Conservation (phyloP, 2,797 vertebrate species). For the Moxostoma hubbsi region DNA sequence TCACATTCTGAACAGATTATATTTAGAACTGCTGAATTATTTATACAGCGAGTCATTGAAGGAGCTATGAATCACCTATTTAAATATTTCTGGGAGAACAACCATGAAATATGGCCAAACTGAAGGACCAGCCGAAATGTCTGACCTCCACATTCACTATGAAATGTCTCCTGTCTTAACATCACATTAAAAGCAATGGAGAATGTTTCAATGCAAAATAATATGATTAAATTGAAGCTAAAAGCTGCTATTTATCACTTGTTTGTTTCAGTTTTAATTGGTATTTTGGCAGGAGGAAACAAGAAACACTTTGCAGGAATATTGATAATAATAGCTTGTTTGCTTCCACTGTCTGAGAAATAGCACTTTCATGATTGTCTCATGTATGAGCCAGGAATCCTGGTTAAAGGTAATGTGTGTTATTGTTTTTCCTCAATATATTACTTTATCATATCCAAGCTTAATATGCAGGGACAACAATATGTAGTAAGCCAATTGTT, state of each 20-base stretch:
- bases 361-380: no score
- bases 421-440: no score
- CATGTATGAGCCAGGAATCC: no score
- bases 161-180: slow-evolving; percentile 8
- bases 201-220: slow-evolving; percentile 20
- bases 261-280: slow-evolving; percentile 20
- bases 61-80: slow-evolving; percentile 47
- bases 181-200: slow-evolving; percentile 10
- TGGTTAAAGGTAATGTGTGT: no score
- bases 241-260: slow-evolving; percentile 16
- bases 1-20: slow-evolving; percentile 34
- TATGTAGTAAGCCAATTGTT: no score
- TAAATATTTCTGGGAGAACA: slow-evolving; percentile 36
- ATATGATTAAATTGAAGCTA: neutral
- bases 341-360: no score
- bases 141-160: slow-evolving; percentile 20
- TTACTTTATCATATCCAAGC: no score
- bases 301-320: no score
- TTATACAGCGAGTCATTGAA: slow-evolving; percentile 34
- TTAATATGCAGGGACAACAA: no score
- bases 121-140: slow-evolving; percentile 9
- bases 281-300: neutral
- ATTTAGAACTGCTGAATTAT: slow-evolving; percentile 40
- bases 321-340: no score
- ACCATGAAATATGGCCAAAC: slow-evolving; percentile 33